phyloP scores from a whole-genome alignment of 2,113 vertebrate genomes.

The Sebastes fasciatus region DNA sequence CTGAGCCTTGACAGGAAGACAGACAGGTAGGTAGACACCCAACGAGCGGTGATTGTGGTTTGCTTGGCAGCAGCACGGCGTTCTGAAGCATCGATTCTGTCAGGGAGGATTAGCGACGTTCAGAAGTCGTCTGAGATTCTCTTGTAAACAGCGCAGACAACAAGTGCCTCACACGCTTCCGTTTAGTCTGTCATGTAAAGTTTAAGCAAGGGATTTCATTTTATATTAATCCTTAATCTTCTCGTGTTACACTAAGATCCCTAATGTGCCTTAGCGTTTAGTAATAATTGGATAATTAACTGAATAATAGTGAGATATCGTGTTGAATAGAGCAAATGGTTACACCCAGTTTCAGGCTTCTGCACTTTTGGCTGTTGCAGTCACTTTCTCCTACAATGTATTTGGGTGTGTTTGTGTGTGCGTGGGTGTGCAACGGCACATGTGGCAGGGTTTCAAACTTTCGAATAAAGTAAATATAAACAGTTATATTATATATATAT shows the following conservation, averaged over 20 bases:
- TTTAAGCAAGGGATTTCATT: constrained; percentile 10
- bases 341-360: background rate
- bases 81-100: constrained; percentile 32
- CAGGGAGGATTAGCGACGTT: constrained; percentile 58
- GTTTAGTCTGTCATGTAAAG: constrained; percentile 9
- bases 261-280: background rate
- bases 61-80: constrained; percentile 60
- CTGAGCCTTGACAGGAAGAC: constrained; percentile 30
- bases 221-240: constrained; percentile 13
- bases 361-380: background rate
- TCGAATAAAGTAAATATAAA: too few species aligned
- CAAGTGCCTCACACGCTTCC: constrained; percentile 19
- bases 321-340: constrained; percentile 1
- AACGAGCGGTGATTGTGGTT: constrained; percentile 51
- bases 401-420: background rate
- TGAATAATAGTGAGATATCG: background rate
- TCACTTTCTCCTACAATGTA: background rate
- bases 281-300: constrained; percentile 25
- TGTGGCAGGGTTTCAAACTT: too few species aligned
- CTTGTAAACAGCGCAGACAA: constrained; percentile 22
- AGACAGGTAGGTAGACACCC: constrained; percentile 27
- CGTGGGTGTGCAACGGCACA: too few species aligned
- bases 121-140: constrained; percentile 33
- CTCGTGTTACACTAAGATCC: constrained; percentile 23
- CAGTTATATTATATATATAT: too few species aligned